These are phyloP conservation scores for Pantherophis vulpinus DNA, from an alignment of 2,797 vertebrate genomes.

Conservation along the genomic window DNA sequence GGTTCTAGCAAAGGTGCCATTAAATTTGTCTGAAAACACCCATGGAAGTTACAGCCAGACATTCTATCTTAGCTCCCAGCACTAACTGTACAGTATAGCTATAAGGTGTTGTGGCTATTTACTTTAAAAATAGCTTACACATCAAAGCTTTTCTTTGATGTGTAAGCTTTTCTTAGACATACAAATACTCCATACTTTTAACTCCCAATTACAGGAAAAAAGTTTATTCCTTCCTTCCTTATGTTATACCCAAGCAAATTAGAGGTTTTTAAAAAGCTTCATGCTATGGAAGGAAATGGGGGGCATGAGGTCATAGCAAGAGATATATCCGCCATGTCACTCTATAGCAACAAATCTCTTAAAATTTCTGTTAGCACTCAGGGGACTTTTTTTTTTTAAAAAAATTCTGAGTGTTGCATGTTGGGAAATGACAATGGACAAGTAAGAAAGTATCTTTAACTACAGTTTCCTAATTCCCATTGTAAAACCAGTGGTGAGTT, in stretches of 20 bases:
- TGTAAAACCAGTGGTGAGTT: neutral
- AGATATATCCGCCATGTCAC: neutral
- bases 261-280: neutral
- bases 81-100: neutral
- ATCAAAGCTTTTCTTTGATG: neutral
- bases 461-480: neutral
- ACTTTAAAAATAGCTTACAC: neutral
- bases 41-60: neutral
- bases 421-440: neutral
- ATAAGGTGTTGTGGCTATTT: neutral
- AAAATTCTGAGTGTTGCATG: neutral
- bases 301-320: neutral
- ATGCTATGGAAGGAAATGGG: neutral
- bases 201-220: neutral
- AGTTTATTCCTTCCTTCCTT: neutral
- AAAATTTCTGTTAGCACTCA: neutral
- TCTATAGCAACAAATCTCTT: neutral
- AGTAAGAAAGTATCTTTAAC: neutral
- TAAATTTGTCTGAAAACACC: neutral
- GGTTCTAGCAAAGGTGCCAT: neutral
- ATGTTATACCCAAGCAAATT: neutral
- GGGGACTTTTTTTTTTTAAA: neutral
- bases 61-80: neutral
- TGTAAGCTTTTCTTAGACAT: too few species aligned
- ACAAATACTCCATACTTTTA: neutral